Base-by-base conservation (phyloP, 2,113 vertebrate genomes). In the Hoplias malabaricus region DNA sequence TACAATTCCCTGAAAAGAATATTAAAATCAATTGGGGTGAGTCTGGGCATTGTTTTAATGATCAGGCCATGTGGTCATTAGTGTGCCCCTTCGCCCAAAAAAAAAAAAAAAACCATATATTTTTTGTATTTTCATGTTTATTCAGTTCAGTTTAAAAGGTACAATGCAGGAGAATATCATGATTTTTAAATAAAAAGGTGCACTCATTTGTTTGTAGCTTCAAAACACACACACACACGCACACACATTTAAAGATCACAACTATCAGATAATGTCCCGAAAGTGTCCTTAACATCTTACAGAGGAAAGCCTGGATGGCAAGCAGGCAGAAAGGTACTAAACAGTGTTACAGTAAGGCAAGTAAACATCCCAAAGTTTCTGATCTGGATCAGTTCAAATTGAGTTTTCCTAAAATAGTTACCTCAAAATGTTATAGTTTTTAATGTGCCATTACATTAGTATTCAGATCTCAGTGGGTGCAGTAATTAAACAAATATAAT, bases 291-390 rank as follows among this genome's bases (percentile, higher is more conserved):
- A 50, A 75, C 56, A 9, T 27, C 34, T 42, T 62, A 80, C 14
- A 83, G 79, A 77, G 63, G 29, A 36, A 72, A 73, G 19, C 63
- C 46, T 65, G 70, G 23, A 43, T 59, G 50, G 40, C 34, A 57
- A 48, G 62, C 78, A 74, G 75, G 80, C 75, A 34, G 27, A 36
- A 48, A 61, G 73, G 43, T 48, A 77, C 46, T 1, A 25, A 62
- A 38, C 38, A 57, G 66, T 54, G 62, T 79, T 80, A 63, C 40
- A 69, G 57, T 84, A 80, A 82, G 83, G 80, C 83, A 29, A 82
- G 69, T 63, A 77, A 67, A 66, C 73, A 77, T 82, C 79, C 40
- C 68, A 65, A 74, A 82, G 61, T 67, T 80, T 69, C 68, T 77
- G 78, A 63, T 14, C 63, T 25, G 1, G 46, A 27, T 66, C 34